Evolutionary conservation across 1,140 invertebrate species (phyloP).

Genomic region (Penaeus japonicus): DNA sequence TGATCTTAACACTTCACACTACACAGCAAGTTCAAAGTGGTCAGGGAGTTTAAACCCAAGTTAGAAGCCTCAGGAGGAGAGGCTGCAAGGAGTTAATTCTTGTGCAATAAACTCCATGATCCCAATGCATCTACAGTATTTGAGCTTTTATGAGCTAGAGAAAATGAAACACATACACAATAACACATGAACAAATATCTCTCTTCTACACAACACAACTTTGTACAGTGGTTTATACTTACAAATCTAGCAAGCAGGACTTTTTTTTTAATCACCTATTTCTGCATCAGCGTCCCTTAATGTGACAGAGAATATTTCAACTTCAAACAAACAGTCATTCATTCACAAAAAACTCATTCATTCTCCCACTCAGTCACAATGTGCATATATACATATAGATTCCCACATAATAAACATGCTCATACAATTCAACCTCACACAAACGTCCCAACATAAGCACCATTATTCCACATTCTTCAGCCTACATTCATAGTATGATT

Average conservation of each 20-base stretch:
- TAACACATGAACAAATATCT: constrained; percentile 36
- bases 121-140: constrained; percentile 43
- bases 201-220: constrained; percentile 55
- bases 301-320: constrained; percentile 14
- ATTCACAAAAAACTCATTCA: not conserved
- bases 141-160: constrained; percentile 52
- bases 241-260: constrained; percentile 53
- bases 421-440: not conserved
- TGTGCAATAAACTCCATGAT: constrained; percentile 14
- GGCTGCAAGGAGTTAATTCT: too few relatives aligned
- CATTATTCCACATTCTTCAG: constrained; percentile 43
- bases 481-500: constrained; percentile 37
- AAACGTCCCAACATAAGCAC: constrained; percentile 40
- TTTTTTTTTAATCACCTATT: constrained; percentile 44
- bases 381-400: not conserved
- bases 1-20: constrained; percentile 41
- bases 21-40: constrained; percentile 25
- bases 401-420: constrained; percentile 1
- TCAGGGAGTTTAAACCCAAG: constrained; percentile 23
- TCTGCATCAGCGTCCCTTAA: constrained; percentile 50
- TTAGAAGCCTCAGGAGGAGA: not conserved
- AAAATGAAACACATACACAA: constrained; percentile 24
- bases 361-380: not conserved
- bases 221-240: constrained; percentile 55
- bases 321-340: not conserved